A percentile compares a stretch with the other conserved stretches of the same genome.
phyloP scores from a whole-genome alignment of 2,888 invertebrate genomes.

The Torymus tubicola region DNA sequence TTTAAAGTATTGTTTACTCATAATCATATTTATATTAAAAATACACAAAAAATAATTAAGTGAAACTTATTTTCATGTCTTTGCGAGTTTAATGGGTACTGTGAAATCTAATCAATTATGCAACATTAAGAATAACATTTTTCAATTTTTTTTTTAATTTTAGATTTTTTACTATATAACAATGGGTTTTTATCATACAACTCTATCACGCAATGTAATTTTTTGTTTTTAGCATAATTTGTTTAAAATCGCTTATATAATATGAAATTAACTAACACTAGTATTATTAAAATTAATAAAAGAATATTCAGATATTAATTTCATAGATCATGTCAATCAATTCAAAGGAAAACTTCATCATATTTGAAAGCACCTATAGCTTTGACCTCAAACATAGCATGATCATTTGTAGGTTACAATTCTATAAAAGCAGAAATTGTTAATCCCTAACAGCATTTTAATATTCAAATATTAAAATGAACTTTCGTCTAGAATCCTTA shows the following conservation, averaged over 20 bases:
- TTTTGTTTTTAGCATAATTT: slow-evolving; percentile 37
- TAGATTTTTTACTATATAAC: slow-evolving; percentile 50
- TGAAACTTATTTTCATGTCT: slow-evolving; percentile 51
- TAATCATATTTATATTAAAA: slow-evolving; percentile 33
- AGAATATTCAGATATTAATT: slow-evolving; percentile 27
- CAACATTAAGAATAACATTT: slow-evolving; percentile 55
- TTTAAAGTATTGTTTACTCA: slow-evolving; percentile 22
- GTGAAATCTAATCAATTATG: slow-evolving; percentile 40
- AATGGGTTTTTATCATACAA: slow-evolving; percentile 44
- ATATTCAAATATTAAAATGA: slow-evolving; percentile 40
- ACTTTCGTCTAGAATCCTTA: not conserved
- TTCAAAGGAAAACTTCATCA: slow-evolving; percentile 27
- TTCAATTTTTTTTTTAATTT: slow-evolving; percentile 45
- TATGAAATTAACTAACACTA: slow-evolving; percentile 46
- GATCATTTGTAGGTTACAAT: slow-evolving; percentile 22
- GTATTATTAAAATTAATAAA: slow-evolving; percentile 27
- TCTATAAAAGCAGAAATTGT: slow-evolving; percentile 6
- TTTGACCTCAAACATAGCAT: slow-evolving; percentile 6
- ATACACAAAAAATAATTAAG: slow-evolving; percentile 43
- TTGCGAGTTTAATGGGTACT: slow-evolving; percentile 38
- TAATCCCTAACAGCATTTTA: slow-evolving; percentile 26
- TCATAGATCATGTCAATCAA: slow-evolving; percentile 32
- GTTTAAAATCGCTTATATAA: slow-evolving; percentile 29
- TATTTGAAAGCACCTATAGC: slow-evolving; percentile 7
- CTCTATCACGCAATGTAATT: slow-evolving; percentile 40